Evolutionary conservation across 2,888 invertebrate genomes (phyloP).

Genomic region (Vannuccia rotundouncinata): DNA sequence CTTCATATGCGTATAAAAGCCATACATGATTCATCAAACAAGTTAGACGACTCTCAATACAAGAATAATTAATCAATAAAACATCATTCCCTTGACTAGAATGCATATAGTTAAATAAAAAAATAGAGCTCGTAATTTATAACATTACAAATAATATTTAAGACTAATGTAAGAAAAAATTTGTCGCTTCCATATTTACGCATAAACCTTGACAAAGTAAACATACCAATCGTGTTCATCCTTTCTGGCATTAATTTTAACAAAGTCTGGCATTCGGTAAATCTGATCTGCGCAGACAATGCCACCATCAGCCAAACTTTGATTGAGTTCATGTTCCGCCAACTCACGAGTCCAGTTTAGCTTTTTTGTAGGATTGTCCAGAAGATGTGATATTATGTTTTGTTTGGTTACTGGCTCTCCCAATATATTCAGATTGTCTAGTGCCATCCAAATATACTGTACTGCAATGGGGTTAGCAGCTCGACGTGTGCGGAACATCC

Average conservation of each 20-base stretch:
- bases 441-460: conserved; percentile 4
- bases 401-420: neutral
- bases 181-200: neutral
- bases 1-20: neutral
- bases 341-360: neutral
- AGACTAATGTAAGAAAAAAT: neutral
- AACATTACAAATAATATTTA: neutral
- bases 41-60: neutral
- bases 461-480: neutral
- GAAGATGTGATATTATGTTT: neutral
- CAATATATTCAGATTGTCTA: neutral
- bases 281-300: neutral
- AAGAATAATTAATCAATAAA: neutral
- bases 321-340: neutral
- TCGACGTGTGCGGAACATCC: conserved; percentile 18
- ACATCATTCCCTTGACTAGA: too few relatives aligned
- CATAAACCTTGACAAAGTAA: neutral
- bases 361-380: neutral
- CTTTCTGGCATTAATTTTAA: neutral
- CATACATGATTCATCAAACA: neutral
- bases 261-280: conserved; percentile 10
- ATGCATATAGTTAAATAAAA: too few relatives aligned
- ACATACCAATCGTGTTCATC: neutral
- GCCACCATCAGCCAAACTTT: neutral
- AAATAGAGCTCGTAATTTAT: too few relatives aligned